A percentile compares a stretch with the other conserved stretches of the same genome.
Conservation (phyloP, 2,888 invertebrate genomes). For the Malthinus seriepunctatus region DNA sequence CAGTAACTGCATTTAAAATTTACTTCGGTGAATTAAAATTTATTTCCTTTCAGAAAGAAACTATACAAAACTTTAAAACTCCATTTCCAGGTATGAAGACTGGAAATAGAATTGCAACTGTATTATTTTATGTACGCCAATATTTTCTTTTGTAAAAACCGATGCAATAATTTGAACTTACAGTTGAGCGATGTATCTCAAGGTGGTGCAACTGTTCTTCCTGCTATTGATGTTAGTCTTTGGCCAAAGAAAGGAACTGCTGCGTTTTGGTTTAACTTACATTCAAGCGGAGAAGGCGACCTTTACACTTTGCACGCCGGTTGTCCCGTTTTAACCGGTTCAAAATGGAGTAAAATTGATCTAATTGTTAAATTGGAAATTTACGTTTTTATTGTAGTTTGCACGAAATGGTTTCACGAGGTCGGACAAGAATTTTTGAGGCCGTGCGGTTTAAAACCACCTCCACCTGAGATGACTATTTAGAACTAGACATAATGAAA, state of each 20-base stretch:
- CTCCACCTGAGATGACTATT: too few relatives aligned
- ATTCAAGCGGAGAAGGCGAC: conserved; percentile 86
- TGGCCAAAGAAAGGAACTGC: conserved; percentile 69
- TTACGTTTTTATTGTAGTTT: neutral
- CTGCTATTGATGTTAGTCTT: conserved; percentile 58
- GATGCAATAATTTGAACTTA: neutral
- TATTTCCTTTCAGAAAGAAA: neutral
- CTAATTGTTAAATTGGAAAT: conserved; percentile 2
- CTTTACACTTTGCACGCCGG: conserved; percentile 87
- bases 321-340: conserved; percentile 89
- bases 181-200: conserved; percentile 63
- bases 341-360: conserved; percentile 82
- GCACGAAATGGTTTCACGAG: neutral
- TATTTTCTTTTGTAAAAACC: conserved; percentile 39
- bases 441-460: neutral
- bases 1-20: conserved; percentile 56
- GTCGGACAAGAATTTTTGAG: neutral
- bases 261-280: conserved; percentile 90
- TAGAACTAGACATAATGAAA: conserved; percentile 5
- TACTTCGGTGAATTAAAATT: neutral
- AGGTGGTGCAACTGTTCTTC: conserved; percentile 67
- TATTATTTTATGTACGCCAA: conserved; percentile 89
- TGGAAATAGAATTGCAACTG: conserved; percentile 98
- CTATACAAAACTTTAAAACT: too few relatives aligned
- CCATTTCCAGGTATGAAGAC: conserved; percentile 41